phyloP scores from a whole-genome alignment of 2,888 invertebrate genomes.

The Crepidodera aurea region DNA sequence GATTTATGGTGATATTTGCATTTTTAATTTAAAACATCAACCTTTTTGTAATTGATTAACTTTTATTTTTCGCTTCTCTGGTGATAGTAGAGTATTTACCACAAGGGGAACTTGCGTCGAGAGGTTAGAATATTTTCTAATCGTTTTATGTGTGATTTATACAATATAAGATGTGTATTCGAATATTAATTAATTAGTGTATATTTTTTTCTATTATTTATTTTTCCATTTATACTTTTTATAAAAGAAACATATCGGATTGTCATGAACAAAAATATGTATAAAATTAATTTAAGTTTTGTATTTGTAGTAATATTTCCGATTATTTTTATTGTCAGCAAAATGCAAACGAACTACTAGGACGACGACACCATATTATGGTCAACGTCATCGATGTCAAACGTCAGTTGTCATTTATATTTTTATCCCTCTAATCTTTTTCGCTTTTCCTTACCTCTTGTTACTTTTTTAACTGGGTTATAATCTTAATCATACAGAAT shows the following conservation, averaged over 20 bases:
- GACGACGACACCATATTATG: no score
- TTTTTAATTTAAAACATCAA: no score
- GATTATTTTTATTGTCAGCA: background rate
- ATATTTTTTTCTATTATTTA: conserved; percentile 32
- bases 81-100: conserved; percentile 1
- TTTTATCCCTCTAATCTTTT: no score
- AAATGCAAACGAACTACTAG: no score
- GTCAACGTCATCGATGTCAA: no score
- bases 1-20: no score
- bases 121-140: conserved; percentile 1
- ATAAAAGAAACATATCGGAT: conserved; percentile 28
- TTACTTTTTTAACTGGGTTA: no score
- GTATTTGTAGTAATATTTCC: background rate
- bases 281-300: background rate
- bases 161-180: conserved; percentile 23
- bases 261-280: conserved; percentile 15
- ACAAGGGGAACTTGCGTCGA: background rate
- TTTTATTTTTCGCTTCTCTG: background rate
- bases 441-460: no score
- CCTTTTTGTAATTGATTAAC: no score
- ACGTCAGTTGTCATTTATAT: no score
- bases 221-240: conserved; percentile 25
- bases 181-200: conserved; percentile 25
- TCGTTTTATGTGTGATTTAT: conserved; percentile 26
- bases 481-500: no score